Evolutionary conservation across 1,140 invertebrate genomes (phyloP).

Genomic region (Trissolcus basalis): DNA sequence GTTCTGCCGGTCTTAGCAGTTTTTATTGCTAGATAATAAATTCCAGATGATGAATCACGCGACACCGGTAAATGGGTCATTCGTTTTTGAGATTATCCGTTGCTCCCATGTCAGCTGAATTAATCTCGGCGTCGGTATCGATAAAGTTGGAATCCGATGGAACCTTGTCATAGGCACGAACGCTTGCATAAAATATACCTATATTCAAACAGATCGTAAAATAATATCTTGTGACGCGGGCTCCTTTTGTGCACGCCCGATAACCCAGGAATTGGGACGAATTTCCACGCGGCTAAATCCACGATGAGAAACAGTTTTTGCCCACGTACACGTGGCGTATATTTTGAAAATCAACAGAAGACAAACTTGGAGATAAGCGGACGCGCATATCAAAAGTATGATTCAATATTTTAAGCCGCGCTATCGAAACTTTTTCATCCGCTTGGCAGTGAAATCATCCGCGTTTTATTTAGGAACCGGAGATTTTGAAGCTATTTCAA

Average conservation of each 20-base stretch:
- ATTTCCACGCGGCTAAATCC: slow-evolving; percentile 27
- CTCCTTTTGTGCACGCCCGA: slow-evolving; percentile 21
- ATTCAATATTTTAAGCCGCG: slow-evolving; percentile 34
- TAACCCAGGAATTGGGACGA: slow-evolving; percentile 33
- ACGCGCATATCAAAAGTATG: slow-evolving; percentile 18
- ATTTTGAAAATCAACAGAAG: slow-evolving; percentile 40
- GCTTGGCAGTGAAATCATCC: slow-evolving; percentile 2
- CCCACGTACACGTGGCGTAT: slow-evolving; percentile 22
- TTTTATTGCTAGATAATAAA: slow-evolving; percentile 42
- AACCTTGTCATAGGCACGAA: slow-evolving; percentile 48
- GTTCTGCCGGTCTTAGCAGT: slow-evolving; percentile 37
- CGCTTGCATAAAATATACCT: slow-evolving; percentile 27
- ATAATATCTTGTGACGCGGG: slow-evolving; percentile 42
- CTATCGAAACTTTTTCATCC: slow-evolving; percentile 16
- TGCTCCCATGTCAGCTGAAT: slow-evolving; percentile 43
- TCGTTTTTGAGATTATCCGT: slow-evolving; percentile 48
- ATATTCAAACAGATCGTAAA: slow-evolving; percentile 42
- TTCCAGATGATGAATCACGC: slow-evolving; percentile 58
- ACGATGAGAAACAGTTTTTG: background rate
- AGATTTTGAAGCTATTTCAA: background rate
- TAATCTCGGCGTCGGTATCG: slow-evolving; percentile 47
- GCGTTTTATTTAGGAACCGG: background rate
- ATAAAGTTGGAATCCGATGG: slow-evolving; percentile 43
- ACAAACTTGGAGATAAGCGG: slow-evolving; percentile 24
- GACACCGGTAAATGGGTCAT: slow-evolving; percentile 52